These are phyloP conservation scores for Andrena haemorrhoa DNA, from an alignment of 2,888 invertebrate genomes.

Conservation along the genomic window DNA sequence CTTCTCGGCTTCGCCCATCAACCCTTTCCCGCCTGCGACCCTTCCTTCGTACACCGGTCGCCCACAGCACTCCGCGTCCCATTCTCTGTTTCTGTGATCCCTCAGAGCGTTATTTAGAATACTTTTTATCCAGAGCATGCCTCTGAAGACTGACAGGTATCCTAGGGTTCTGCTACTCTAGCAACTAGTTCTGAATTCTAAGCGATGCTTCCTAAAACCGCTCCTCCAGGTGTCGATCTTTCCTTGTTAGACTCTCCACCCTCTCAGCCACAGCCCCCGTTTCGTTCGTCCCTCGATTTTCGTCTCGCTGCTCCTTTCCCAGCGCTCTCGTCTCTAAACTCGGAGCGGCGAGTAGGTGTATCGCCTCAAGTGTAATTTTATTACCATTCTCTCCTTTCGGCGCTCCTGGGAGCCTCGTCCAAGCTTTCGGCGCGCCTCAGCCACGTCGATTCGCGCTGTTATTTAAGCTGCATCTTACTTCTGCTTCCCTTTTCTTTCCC, in stretches of 20 bases:
- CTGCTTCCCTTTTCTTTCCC: conserved; percentile 55
- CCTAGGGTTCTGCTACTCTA: no score
- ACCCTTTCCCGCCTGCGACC: conserved; percentile 5
- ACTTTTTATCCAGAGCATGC: neutral
- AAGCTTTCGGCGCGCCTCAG: conserved; percentile 28
- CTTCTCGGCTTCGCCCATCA: conserved; percentile 33
- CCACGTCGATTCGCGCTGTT: conserved; percentile 65
- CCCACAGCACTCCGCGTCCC: neutral
- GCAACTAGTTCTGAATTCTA: no score
- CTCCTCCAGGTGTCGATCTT: neutral
- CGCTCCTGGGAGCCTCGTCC: conserved; percentile 10
- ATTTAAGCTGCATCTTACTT: conserved; percentile 76
- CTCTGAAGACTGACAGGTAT: no score
- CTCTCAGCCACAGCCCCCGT: neutral
- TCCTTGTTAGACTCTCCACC: neutral
- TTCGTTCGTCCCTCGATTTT: conserved; percentile 4
- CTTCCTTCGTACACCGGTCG: neutral
- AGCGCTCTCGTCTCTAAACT: conserved; percentile 28
- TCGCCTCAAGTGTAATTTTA: conserved; percentile 76
- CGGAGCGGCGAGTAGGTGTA: conserved; percentile 46
- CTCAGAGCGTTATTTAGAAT: neutral
- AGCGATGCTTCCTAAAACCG: neutral
- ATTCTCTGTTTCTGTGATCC: neutral
- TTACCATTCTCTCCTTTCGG: conserved; percentile 71
- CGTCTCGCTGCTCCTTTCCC: neutral